These are phyloP conservation scores for Cheirogaleus major DNA, from an alignment of 2,797 vertebrate species.

Conservation along the genomic window DNA sequence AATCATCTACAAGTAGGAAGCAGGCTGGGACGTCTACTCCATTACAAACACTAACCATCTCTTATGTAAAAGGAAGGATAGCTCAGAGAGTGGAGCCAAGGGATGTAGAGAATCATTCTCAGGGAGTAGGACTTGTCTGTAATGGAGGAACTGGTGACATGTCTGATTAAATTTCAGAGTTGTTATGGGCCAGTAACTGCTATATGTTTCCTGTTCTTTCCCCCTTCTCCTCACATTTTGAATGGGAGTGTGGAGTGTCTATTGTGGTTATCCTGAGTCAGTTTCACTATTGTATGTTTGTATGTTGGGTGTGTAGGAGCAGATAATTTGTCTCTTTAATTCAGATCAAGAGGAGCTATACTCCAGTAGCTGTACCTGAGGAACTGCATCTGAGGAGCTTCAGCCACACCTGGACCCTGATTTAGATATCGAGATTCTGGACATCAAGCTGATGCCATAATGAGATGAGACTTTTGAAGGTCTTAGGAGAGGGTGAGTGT, in stretches of 20 bases:
- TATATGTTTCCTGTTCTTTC: constrained; percentile 28
- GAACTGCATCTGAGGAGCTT: constrained; percentile 75
- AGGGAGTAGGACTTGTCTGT: not conserved
- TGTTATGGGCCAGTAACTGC: constrained; percentile 17
- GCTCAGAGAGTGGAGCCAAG: not conserved
- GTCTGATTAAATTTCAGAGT: constrained; percentile 39
- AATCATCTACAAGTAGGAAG: not conserved
- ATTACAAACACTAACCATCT: not conserved
- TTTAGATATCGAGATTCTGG: constrained; percentile 77
- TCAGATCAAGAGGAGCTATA: constrained; percentile 78
- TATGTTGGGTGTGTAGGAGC: constrained; percentile 76
- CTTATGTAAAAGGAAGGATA: constrained; percentile 10
- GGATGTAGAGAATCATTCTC: not conserved
- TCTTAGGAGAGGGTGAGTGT: constrained; percentile 81
- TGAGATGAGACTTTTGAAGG: constrained; percentile 78
- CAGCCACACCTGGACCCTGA: constrained; percentile 75
- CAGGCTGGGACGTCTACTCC: not conserved
- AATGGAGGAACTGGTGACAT: constrained; percentile 9
- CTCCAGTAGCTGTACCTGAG: constrained; percentile 75
- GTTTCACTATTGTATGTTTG: constrained; percentile 54
- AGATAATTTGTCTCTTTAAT: constrained; percentile 80
- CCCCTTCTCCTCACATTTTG: constrained; percentile 35
- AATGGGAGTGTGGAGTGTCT: constrained; percentile 46
- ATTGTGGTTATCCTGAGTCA: constrained; percentile 53
- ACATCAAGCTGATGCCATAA: constrained; percentile 78